Percentiles rank a stretch among this genome's conserved stretches.
Conservation (phyloP, 2,888 invertebrate genomes). For the Plebejus argus region DNA sequence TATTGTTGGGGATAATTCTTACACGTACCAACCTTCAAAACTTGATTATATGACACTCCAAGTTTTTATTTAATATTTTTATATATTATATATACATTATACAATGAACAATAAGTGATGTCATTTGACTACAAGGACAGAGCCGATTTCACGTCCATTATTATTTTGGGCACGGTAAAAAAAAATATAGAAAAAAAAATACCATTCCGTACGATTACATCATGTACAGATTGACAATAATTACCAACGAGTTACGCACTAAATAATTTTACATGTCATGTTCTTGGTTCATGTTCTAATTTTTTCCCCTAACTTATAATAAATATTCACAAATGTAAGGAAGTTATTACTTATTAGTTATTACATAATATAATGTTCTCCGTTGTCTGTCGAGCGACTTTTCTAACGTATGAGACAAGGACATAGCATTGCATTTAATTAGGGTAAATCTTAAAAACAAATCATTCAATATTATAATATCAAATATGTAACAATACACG, state of each 20-base stretch:
- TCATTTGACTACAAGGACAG: conserved; percentile 25
- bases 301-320: background rate
- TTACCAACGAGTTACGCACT: background rate
- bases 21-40: conserved; percentile 25
- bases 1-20: conserved; percentile 15
- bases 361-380: background rate
- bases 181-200: conserved; percentile 21
- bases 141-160: conserved; percentile 21
- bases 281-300: conserved; percentile 1
- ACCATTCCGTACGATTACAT: conserved; percentile 2
- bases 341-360: no score
- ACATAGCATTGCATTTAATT: no score
- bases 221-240: conserved; percentile 13
- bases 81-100: no score
- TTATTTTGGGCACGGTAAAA: conserved; percentile 14
- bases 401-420: no score
- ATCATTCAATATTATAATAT: no score
- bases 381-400: background rate
- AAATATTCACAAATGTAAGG: background rate
- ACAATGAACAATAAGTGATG: conserved; percentile 32
- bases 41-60: conserved; percentile 27
- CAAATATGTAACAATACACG: no score
- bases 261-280: background rate
- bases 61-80: conserved; percentile 32
- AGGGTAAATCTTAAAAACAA: no score